phyloP scores from a whole-genome alignment of 2,797 vertebrate genomes.

The Poecile montanus region DNA sequence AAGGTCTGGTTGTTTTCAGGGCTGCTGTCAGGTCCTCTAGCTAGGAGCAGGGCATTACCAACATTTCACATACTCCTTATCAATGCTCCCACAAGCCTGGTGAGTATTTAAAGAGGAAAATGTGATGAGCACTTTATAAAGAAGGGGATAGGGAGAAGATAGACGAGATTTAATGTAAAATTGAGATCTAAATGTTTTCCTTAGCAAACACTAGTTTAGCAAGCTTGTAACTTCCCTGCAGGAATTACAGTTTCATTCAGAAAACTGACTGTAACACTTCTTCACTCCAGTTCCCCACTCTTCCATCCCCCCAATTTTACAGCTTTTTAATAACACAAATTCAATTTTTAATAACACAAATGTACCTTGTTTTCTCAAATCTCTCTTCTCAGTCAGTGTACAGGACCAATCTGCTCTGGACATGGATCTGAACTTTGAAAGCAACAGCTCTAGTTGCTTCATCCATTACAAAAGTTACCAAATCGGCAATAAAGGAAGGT shows the following conservation, averaged over 20 bases:
- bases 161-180: background rate
- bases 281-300: background rate
- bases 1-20: background rate
- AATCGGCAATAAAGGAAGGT: background rate
- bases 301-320: background rate
- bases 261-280: background rate
- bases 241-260: background rate
- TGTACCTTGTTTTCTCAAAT: background rate
- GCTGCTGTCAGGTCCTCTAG: background rate
- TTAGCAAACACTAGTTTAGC: background rate
- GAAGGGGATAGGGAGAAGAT: background rate
- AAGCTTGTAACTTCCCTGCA: background rate
- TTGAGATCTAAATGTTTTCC: background rate
- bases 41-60: background rate
- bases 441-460: background rate
- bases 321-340: background rate
- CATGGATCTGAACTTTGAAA: background rate
- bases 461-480: background rate
- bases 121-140: background rate
- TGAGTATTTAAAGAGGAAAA: background rate
- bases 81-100: background rate
- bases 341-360: background rate
- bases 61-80: background rate
- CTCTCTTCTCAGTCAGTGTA: background rate
- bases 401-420: background rate